Base-by-base conservation (phyloP, 2,888 invertebrate genomes). In the Didymodactylos carnosus region DNA sequence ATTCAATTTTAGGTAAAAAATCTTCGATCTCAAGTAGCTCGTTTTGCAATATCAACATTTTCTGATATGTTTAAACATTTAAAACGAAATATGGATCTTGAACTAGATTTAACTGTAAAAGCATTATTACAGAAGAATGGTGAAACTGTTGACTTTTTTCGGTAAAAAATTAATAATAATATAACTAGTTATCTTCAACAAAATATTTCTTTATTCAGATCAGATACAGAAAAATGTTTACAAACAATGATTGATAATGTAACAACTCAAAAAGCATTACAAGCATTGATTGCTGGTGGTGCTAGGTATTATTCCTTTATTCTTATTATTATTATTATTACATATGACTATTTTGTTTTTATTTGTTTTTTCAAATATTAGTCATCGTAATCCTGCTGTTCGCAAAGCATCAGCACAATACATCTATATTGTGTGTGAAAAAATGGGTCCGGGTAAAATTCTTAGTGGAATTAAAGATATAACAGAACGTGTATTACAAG, bases 321-420 rank as follows among this genome's bases (percentile, higher is more conserved):
- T 43, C 27, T 49, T 46, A 49, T 69, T 53, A 27, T 39, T 46
- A 39, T 40, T 69, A 35, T 8, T 35, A n/a, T 70, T 19, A 70
- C 74, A 23, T 16, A 7, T 71, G 10, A 23, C 7, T 35, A 29
- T 16, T 23, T 71, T 49, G 6, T 35, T 39, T 3, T 69, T 53
- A 29, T n/a, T n/a, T n/a, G n/a, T n/a, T n/a, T n/a, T n/a, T n/a
- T n/a, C n/a, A n/a, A 62, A 25, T 77, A 78, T 13, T 78, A 86
- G 85, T 69, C 94, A 95, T 83, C 91, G 91, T 78, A 94, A 93
- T 81, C 89, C 90, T 0, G 86, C 90, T 8, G 92, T 95, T 7
- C 87, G 94, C 39, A 89, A 91, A 69, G 88, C 91, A 11, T 88
- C 92, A 0, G 90, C 91, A 1, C 88, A 89, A 79, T 87, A 93